A percentile compares a stretch with the other conserved stretches of the same genome.
Evolutionary conservation across 37 sponge, comb jelly and placozoan species (phyloP).

Genomic region (Theonella swinhoei): DNA sequence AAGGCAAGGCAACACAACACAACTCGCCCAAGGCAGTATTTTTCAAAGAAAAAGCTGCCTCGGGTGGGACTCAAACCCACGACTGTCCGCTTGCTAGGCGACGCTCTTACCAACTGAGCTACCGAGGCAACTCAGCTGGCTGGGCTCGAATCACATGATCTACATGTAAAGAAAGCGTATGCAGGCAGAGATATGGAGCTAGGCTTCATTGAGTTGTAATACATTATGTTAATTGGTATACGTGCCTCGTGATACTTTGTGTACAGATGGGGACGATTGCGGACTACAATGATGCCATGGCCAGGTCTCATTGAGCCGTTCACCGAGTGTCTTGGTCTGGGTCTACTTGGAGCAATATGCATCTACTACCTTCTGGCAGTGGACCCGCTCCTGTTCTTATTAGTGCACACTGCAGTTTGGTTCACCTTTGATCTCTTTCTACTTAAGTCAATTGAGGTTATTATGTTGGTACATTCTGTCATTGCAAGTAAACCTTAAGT

Average conservation of each 20-base stretch:
- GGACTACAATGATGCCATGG: constrained; percentile 80
- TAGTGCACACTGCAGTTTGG: constrained; percentile 28
- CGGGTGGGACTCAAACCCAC: too few relatives aligned
- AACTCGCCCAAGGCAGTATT: too few relatives aligned
- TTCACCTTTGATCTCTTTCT: constrained; percentile 27
- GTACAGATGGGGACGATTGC: constrained; percentile 71
- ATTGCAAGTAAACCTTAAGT: background rate
- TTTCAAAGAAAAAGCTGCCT: too few relatives aligned
- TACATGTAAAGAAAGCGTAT: too few relatives aligned
- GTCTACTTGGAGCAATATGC: constrained; percentile 34
- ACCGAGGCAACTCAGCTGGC: too few relatives aligned
- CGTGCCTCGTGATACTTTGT: background rate
- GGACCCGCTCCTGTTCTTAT: constrained; percentile 5
- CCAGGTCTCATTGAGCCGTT: constrained; percentile 79
- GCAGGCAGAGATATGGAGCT: background rate
- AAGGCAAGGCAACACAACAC: too few relatives aligned
- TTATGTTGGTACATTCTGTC: background rate
- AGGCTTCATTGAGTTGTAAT: background rate
- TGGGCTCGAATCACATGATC: too few relatives aligned
- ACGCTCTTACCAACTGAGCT: too few relatives aligned
- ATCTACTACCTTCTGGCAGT: constrained; percentile 10
- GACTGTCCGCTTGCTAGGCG: too few relatives aligned
- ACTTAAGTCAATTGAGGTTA: constrained; percentile 16
- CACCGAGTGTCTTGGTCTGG: constrained; percentile 75
- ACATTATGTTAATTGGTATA: background rate